These are phyloP conservation scores for Diplazon laetatorius DNA, from an alignment of 2,888 invertebrate genomes.

Conservation along the genomic window DNA sequence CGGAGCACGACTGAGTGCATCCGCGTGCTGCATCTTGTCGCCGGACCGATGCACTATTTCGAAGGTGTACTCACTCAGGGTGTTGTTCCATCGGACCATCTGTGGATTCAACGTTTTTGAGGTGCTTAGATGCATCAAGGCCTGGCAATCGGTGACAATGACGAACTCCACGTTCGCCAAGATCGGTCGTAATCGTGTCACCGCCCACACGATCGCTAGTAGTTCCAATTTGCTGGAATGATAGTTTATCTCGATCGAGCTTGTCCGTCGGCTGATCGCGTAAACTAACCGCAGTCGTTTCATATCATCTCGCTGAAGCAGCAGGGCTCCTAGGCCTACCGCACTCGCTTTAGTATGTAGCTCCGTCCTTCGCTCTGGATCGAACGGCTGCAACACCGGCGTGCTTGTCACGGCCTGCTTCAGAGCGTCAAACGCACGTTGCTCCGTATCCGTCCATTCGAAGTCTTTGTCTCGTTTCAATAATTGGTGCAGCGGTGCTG, in stretches of 20 bases:
- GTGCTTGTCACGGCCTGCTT: not conserved
- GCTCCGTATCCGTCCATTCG: slow-evolving; percentile 21
- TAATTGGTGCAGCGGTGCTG: slow-evolving; percentile 12
- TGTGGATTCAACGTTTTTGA: slow-evolving; percentile 9
- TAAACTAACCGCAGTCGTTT: too few relatives aligned
- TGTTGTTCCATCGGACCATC: not conserved
- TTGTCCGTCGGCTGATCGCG: slow-evolving; percentile 68
- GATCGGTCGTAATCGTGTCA: slow-evolving; percentile 10
- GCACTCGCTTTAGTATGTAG: not conserved
- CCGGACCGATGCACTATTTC: slow-evolving; percentile 63
- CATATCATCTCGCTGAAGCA: too few relatives aligned
- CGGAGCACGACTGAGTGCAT: too few relatives aligned
- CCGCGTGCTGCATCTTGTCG: too few relatives aligned
- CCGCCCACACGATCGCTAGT: not conserved
- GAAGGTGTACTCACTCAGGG: slow-evolving; percentile 49
- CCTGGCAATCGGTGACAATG: slow-evolving; percentile 36
- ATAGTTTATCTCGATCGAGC: slow-evolving; percentile 64
- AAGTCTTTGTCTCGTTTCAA: slow-evolving; percentile 1
- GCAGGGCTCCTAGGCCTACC: too few relatives aligned
- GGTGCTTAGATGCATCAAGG: not conserved
- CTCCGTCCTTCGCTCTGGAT: slow-evolving; percentile 37
- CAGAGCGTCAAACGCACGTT: slow-evolving; percentile 4
- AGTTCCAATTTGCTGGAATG: slow-evolving; percentile 64
- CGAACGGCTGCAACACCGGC: slow-evolving; percentile 29
- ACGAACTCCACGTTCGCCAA: slow-evolving; percentile 50